Evolutionary conservation across 2,888 invertebrate genomes (phyloP), one percentile per base, ranked within the genome.

Genomic region (Mesopsocus fuscifrons): DNA sequence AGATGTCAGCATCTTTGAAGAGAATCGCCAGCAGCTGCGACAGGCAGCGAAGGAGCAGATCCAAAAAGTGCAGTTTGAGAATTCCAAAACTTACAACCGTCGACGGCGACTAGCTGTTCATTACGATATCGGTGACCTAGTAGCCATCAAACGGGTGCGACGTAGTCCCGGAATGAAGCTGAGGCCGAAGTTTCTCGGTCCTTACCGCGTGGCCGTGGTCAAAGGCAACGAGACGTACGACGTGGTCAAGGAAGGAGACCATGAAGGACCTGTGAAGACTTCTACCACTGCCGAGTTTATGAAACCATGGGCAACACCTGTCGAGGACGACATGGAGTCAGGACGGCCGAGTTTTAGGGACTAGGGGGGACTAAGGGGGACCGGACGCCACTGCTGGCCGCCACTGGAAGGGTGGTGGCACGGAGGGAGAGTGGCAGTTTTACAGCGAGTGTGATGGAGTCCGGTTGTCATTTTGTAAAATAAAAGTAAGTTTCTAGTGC

Each of bases 291-390:
- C 41, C 9, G 41, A 40, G 20, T 21, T 20, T 13, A 40, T 40
- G 41, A 40, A 40, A 13, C 6, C 6, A 9, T 40, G 41, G 41
- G 9, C 30, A 30, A n/a, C n/a, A n/a, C n/a, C n/a, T 26, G 26
- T 11, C 26, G 8, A 26, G 26, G 26, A 11, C 11, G 8, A 11
- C 8, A 11, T 9, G 8, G 8, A 26, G 26, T 6, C 26, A 26
- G 26, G 26, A 26, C 26, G 26, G 26, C 26, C 26, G 26, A 26
- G n/a, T n/a, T n/a, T n/a, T n/a, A n/a, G n/a, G n/a, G n/a, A n/a
- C n/a, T n/a, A n/a, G n/a, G n/a, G n/a, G n/a, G n/a, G n/a, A n/a
- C n/a, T n/a, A n/a, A n/a, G n/a, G n/a, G n/a, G n/a, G n/a, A n/a
- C n/a, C n/a, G n/a, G n/a, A n/a, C n/a, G n/a, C n/a, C n/a, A n/a